Evolutionary conservation across 2,113 vertebrate species (phyloP).

Genomic region (Willisornis vidua): DNA sequence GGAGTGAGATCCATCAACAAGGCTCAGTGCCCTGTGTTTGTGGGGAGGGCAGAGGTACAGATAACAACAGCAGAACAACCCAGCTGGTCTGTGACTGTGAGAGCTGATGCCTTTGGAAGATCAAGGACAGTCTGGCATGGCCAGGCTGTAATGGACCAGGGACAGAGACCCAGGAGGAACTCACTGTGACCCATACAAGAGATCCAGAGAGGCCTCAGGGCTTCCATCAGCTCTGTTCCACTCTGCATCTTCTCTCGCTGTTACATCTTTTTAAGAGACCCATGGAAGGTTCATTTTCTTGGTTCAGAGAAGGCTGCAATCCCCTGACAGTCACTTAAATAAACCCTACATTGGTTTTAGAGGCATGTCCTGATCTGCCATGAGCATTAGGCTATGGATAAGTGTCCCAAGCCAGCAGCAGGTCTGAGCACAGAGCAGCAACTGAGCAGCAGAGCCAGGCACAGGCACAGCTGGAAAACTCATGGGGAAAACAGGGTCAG

Average conservation of each 20-base stretch:
- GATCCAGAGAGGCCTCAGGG: not conserved
- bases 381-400: accelerated
- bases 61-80: not conserved
- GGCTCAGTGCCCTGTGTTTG: not conserved
- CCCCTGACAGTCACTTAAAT: not conserved
- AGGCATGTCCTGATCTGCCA: not conserved
- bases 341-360: not conserved
- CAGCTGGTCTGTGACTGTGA: not conserved
- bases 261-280: not conserved
- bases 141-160: not conserved
- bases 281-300: accelerated
- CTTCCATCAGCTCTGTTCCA: not conserved
- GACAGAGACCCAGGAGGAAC: not conserved
- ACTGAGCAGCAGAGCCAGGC: not conserved
- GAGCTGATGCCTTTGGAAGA: not conserved
- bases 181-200: not conserved
- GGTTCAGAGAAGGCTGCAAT: not conserved
- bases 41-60: not conserved
- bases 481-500: accelerated
- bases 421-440: not conserved
- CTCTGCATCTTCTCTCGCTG: not conserved
- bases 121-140: accelerated
- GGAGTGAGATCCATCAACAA: not conserved
- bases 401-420: not conserved
- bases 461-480: not conserved